Conservation (phyloP, 2,113 vertebrate species). For the Aegotheles bennettii region DNA sequence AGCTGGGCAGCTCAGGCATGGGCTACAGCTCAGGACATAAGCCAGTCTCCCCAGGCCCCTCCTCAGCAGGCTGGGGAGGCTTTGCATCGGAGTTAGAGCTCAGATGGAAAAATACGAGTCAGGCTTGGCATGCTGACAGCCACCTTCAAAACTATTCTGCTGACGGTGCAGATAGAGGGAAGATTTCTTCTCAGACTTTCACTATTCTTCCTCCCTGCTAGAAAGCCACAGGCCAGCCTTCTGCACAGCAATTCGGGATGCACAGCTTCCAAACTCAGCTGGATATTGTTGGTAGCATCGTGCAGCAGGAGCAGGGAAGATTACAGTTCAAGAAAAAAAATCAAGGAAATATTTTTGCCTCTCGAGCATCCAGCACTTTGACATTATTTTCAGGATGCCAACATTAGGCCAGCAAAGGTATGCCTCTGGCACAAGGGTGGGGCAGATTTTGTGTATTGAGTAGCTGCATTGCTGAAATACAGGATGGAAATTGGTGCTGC, state of each 20-base stretch:
- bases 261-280: not conserved
- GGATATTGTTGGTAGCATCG: not conserved
- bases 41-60: not conserved
- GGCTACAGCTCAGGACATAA: not conserved
- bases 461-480: not conserved
- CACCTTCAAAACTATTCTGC: not conserved
- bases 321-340: not conserved
- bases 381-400: not conserved
- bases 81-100: not conserved
- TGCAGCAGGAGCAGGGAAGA: not conserved
- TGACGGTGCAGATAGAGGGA: not conserved
- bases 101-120: not conserved
- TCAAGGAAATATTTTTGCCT: not conserved
- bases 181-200: not conserved
- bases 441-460: not conserved
- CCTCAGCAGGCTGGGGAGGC: not conserved
- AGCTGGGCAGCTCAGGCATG: not conserved
- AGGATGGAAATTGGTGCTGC: not conserved
- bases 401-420: not conserved
- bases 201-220: not conserved
- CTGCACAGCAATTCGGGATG: not conserved
- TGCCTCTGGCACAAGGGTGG: not conserved
- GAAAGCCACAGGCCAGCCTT: not conserved
- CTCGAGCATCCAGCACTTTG: not conserved
- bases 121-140: not conserved